A percentile compares a stretch with the other conserved stretches of the same genome.
phyloP scores from a whole-genome alignment of 2,888 invertebrate species.

The Coleophora deauratella region DNA sequence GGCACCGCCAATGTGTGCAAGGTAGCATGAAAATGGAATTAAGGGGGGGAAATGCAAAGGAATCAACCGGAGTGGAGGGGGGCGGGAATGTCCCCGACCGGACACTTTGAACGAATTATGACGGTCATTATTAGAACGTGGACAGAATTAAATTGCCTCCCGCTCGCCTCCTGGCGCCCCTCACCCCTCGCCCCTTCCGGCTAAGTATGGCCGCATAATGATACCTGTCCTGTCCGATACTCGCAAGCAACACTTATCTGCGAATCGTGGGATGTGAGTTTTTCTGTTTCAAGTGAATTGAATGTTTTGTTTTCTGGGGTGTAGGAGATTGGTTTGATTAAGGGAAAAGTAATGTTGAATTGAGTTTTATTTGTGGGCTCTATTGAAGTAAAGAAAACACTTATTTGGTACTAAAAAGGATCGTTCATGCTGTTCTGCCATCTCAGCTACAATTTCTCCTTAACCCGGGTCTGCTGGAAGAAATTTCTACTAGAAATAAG shows the following conservation, averaged over 20 bases:
- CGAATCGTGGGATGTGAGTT: constrained; percentile 19
- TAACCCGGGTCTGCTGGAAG: no score
- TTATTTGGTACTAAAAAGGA: no score
- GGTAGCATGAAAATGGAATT: constrained; percentile 72
- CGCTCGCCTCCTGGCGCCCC: constrained; percentile 27
- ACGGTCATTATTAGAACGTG: constrained; percentile 78
- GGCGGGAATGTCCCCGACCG: constrained; percentile 69
- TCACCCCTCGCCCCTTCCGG: constrained; percentile 47
- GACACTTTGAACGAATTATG: constrained; percentile 78
- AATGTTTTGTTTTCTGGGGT: no score
- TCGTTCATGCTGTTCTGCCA: no score
- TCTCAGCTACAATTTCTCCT: no score
- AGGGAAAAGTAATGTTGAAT: no score
- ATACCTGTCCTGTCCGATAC: constrained; percentile 71
- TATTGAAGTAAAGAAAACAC: no score
- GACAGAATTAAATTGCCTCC: constrained; percentile 77
- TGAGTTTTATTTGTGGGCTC: no score
- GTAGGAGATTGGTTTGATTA: no score
- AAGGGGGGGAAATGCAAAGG: constrained; percentile 71
- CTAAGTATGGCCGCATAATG: constrained; percentile 70
- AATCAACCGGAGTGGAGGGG: constrained; percentile 53
- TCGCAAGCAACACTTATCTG: constrained; percentile 49
- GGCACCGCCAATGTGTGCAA: constrained; percentile 59
- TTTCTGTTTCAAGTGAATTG: constrained; percentile 27
- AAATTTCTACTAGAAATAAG: no score